Conservation (phyloP, 1,140 invertebrate genomes). For the Ostrea denselamellosa region DNA sequence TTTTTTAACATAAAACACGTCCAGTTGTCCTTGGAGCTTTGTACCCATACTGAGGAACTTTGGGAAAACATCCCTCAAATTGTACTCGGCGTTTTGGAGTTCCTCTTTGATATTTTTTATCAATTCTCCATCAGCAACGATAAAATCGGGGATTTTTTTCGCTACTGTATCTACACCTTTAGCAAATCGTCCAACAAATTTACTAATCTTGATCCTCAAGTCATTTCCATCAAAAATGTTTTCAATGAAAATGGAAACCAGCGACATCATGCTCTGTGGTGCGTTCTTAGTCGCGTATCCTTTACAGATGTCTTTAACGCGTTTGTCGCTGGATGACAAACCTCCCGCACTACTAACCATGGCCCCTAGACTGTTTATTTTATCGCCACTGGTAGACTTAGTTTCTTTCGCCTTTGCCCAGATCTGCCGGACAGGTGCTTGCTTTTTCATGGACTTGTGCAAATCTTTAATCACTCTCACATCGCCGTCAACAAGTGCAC, state of each 20-base stretch:
- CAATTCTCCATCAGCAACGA: constrained; percentile 66
- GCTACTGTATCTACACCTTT: constrained; percentile 66
- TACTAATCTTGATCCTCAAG: constrained; percentile 55
- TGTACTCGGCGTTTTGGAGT: constrained; percentile 57
- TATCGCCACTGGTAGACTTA: constrained; percentile 47
- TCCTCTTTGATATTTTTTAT: constrained; percentile 62
- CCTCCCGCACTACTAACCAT: constrained; percentile 56
- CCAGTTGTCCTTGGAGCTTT: constrained; percentile 64
- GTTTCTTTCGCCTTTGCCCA: constrained; percentile 63
- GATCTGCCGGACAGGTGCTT: constrained; percentile 63
- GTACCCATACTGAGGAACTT: constrained; percentile 50
- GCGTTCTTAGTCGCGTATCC: constrained; percentile 53
- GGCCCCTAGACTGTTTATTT: constrained; percentile 63
- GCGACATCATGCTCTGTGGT: constrained; percentile 58
- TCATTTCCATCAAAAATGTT: constrained; percentile 59
- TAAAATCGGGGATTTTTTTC: constrained; percentile 67
- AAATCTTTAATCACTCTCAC: constrained; percentile 54
- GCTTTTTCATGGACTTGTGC: constrained; percentile 68
- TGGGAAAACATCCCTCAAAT: constrained; percentile 63
- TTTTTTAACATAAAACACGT: constrained; percentile 68
- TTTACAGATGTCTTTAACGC: constrained; percentile 58
- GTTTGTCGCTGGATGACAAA: constrained; percentile 54
- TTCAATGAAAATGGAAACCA: constrained; percentile 57
- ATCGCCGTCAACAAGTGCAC: constrained; percentile 26
- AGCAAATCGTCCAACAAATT: constrained; percentile 66